Base-by-base conservation (phyloP, 1,140 invertebrate genomes). In the Drosophila baimaii region DNA sequence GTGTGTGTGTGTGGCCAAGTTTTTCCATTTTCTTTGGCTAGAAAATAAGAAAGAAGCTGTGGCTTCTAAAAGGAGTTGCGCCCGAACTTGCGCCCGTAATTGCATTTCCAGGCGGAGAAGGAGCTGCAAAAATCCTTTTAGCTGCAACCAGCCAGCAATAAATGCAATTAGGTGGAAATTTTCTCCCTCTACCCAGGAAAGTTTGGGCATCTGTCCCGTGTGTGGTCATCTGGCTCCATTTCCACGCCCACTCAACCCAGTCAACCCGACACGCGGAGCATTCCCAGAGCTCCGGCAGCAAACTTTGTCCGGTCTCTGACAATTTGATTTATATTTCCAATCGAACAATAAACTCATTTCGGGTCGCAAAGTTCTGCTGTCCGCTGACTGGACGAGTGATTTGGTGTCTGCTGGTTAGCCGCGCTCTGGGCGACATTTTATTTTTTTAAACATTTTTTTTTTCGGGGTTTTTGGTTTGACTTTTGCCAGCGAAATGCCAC, bases 241-340 rank as follows among this genome's bases (percentile, higher is more conserved):
- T 54, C 33, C 43, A 57, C 43, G 23, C 46, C 46, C 21, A 17
- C 21, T 17, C 33, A 52, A 10, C 31, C 59, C 59, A 39, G 35
- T 61, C 47, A 59, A 70, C 73, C 77, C 69, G 5, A 6, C 31
- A 6, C 31, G 73, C 43, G 44, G 19, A 59, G 71, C 35, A 33
- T 58, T 54, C 76, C 73, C 61, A 37, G 29, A 54, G 56, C 46
- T 58, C n/a, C 54, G 37, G 33, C 13, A 41, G 23, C 19, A 19
- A 84, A 77, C 63, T 84, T 85, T 69, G 58, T 19, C 49, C 56
- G 58, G 19, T 31, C 72, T 27, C 57, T 63, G 56, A 71, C 75
- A 78, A 78, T 78, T 71, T 77, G 75, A 78, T 78, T 78, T 78
- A 78, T 78, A 77, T 77, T 77, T 79, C 77, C 77, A 81, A 77